Base-by-base conservation (phyloP, 2,113 vertebrate genomes). In the Xiphophorus hellerii region DNA sequence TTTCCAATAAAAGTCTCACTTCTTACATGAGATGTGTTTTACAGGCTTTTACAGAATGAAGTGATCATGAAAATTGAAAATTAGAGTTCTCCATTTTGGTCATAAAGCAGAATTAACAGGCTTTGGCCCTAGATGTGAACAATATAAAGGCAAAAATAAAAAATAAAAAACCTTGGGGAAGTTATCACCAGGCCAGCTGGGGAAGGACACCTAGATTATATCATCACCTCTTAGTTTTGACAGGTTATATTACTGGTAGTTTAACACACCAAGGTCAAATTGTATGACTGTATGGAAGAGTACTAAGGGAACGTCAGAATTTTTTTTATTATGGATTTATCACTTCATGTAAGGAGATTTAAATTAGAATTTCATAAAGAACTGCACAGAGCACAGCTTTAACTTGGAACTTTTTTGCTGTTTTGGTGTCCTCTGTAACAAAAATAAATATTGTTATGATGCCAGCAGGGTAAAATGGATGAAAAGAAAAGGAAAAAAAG, bases 41-140 rank as follows among this genome's bases (percentile, higher is more conserved):
- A 93, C 89, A 78, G 83, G 85, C 90, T 93, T 84, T 92, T 91
- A 93, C 92, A 83, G 84, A 92, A 94, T 92, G 83, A 93, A 91
- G 75, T 91, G 91, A 92, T 92, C 85, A 86, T 71, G 86, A 87
- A 92, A 93, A 88, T 87, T 85, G 89, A 91, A 90, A 84, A 93
- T 89, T 92, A 91, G 83, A 89, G 70, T 80, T 82, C 66, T 68
- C 62, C 76, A 65, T 85, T 90, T 44, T 66, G 84, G 81, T 86
- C 77, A 69, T 93, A 91, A 94, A 92, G 76, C 66, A 78, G 78
- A 89, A 92, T 88, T 91, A 92, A 90, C 83, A 84, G 89, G 86
- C 84, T 78, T 81, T 84, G 85, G 78, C 85, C 74, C 78, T 86
- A 79, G 82, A 84, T 69, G 78, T 74, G 84, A 78, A 79, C 79